Conservation (phyloP, 2,797 vertebrate genomes). For the Onychomys leucogaster region DNA sequence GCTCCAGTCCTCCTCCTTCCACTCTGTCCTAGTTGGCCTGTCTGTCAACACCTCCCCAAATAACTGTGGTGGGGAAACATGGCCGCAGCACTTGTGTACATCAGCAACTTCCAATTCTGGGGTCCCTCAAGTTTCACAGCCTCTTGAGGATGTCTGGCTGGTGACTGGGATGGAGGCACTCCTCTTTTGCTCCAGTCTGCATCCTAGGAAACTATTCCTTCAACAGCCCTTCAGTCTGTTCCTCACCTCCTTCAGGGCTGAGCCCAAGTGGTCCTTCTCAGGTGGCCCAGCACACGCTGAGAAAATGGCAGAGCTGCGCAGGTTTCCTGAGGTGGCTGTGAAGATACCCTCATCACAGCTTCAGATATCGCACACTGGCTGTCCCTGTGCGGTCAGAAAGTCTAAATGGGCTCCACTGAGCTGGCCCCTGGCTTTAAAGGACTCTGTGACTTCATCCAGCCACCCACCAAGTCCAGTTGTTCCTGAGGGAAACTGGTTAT, state of each 20-base stretch:
- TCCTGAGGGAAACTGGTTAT: not conserved
- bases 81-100: fast-evolving
- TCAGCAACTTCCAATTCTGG: not conserved
- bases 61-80: not conserved
- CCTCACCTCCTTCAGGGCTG: not conserved
- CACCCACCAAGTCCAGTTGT: not conserved
- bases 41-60: not conserved
- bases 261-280: not conserved
- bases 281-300: not conserved
- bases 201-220: too few species aligned
- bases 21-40: not conserved
- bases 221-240: not conserved
- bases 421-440: not conserved
- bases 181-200: not conserved
- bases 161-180: not conserved
- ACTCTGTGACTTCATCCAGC: not conserved
- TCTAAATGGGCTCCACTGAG: not conserved
- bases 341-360: not conserved
- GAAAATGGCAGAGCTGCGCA: not conserved
- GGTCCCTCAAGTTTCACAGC: not conserved
- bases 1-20: not conserved
- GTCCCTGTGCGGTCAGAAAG: too few species aligned
- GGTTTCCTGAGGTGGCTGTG: too few species aligned
- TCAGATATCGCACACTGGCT: too few species aligned
- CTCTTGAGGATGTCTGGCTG: not conserved